phyloP scores from a whole-genome alignment of 2,888 invertebrate species.

The Nomada hirtipes region DNA sequence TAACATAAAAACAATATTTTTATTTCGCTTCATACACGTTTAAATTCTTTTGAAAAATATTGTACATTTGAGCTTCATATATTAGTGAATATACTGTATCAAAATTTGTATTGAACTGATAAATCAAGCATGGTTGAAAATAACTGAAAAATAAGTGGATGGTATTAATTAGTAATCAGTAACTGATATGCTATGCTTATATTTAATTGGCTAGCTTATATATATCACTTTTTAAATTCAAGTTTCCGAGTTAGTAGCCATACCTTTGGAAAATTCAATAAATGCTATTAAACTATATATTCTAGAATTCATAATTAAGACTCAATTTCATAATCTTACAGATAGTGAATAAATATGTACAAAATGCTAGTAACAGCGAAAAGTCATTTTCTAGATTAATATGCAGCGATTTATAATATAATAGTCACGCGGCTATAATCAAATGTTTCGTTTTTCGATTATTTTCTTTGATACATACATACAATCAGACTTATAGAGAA shows the following conservation, averaged over 20 bases:
- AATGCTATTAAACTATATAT: slow-evolving; percentile 64
- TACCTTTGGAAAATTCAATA: slow-evolving; percentile 64
- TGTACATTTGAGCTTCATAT: slow-evolving; percentile 29
- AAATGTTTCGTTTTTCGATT: slow-evolving; percentile 37
- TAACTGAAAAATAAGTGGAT: slow-evolving; percentile 55
- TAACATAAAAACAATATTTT: slow-evolving; percentile 31
- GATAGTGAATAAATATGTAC: slow-evolving; percentile 73
- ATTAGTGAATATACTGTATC: slow-evolving; percentile 32
- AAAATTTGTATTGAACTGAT: slow-evolving; percentile 27
- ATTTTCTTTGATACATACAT: slow-evolving; percentile 63
- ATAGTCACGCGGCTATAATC: slow-evolving; percentile 45
- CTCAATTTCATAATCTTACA: slow-evolving; percentile 60
- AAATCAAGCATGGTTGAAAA: slow-evolving; percentile 60
- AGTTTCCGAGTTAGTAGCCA: slow-evolving; percentile 45
- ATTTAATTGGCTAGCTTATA: slow-evolving; percentile 58
- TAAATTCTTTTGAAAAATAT: slow-evolving; percentile 41
- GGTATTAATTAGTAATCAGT: slow-evolving; percentile 46
- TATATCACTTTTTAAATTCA: slow-evolving; percentile 57
- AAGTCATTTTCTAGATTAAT: slow-evolving; percentile 65
- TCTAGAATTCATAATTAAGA: slow-evolving; percentile 58
- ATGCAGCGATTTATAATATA: slow-evolving; percentile 48
- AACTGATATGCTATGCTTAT: slow-evolving; percentile 61
- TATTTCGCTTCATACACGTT: slow-evolving; percentile 11
- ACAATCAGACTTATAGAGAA: slow-evolving; percentile 65
- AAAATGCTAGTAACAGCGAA: slow-evolving; percentile 67